phyloP scores from a whole-genome alignment of 2,888 invertebrate species.

The Myopa tessellatipennis region DNA sequence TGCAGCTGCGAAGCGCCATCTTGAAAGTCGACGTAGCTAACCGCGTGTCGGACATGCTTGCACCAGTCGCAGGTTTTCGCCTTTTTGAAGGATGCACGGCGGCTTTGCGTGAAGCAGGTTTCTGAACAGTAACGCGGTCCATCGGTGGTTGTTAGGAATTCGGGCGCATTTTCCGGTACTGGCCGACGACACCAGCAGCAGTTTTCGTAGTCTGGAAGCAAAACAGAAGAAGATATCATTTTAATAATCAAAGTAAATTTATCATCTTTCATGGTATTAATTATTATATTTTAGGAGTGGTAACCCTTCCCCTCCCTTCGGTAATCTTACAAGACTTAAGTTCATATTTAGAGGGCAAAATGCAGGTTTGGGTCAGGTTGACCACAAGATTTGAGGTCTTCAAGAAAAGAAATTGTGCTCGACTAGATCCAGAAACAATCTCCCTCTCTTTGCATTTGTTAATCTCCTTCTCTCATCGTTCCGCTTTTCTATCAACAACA shows the following conservation, averaged over 20 bases:
- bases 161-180: constrained; percentile 71
- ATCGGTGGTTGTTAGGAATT: constrained; percentile 69
- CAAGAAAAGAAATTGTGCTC: too few species aligned
- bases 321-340: too few species aligned
- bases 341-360: too few species aligned
- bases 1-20: constrained; percentile 92
- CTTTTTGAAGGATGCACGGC: constrained; percentile 89
- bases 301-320: too few species aligned
- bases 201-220: constrained; percentile 71
- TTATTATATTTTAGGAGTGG: too few species aligned
- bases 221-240: constrained; percentile 39
- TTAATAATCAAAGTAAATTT: not conserved
- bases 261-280: not conserved
- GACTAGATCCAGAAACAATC: too few species aligned
- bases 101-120: constrained; percentile 89
- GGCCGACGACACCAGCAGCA: constrained; percentile 83
- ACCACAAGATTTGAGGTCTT: too few species aligned
- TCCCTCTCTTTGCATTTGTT: too few species aligned
- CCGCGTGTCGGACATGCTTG: constrained; percentile 87
- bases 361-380: too few species aligned
- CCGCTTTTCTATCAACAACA: too few species aligned
- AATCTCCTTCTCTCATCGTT: too few species aligned
- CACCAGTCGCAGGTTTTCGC: constrained; percentile 96
- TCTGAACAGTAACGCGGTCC: constrained; percentile 80
- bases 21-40: constrained; percentile 91